These are phyloP conservation scores for Meriones unguiculatus DNA, from an alignment of 2,113 vertebrate genomes.

Conservation along the genomic window DNA sequence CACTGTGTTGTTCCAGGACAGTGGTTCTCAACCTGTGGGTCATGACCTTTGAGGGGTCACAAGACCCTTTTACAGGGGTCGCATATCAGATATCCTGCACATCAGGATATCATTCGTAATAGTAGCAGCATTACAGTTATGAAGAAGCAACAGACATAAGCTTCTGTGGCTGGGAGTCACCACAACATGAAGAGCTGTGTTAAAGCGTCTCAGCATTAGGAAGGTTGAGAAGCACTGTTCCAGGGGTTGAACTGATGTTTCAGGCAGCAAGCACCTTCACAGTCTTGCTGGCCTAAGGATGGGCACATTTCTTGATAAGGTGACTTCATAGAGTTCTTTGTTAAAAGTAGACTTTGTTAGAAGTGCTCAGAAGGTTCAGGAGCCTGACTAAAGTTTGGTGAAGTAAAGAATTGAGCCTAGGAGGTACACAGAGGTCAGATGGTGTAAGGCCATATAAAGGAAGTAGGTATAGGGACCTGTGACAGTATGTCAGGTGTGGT, in stretches of 20 bases:
- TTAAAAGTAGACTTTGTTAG: neutral
- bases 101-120: neutral
- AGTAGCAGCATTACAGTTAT: neutral
- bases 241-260: too few species aligned
- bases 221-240: neutral
- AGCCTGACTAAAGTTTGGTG: neutral
- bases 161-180: neutral
- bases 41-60: neutral
- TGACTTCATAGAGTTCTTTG: neutral
- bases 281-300: accelerated
- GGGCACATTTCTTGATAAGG: too few species aligned
- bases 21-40: neutral
- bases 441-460: too few species aligned
- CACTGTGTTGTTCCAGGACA: neutral
- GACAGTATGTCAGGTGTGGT: neutral
- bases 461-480: too few species aligned
- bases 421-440: neutral
- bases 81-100: neutral
- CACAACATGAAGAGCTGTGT: neutral
- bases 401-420: neutral
- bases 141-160: neutral
- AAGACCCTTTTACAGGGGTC: neutral
- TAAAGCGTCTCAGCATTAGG: neutral
- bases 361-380: neutral
- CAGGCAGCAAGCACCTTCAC: neutral